Conservation (phyloP, 2,797 vertebrate species). For the Anabacerthia variegaticeps region DNA sequence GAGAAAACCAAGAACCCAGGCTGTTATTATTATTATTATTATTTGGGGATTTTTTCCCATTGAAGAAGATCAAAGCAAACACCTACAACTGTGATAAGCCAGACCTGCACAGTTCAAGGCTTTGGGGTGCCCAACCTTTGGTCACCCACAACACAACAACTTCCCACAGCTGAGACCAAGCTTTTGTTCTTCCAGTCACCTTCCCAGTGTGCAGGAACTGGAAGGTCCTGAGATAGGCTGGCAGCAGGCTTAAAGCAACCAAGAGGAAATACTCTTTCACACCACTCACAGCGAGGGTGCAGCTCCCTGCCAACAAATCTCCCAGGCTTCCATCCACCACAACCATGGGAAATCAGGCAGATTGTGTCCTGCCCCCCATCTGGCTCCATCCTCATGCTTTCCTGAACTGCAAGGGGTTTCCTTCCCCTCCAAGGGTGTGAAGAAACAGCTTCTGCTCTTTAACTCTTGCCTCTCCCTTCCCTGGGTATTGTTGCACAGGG, state of each 20-base stretch:
- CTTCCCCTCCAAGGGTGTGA: neutral
- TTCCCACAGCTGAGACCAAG: accelerated
- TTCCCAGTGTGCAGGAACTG: neutral
- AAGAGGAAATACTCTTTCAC: neutral
- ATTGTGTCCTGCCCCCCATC: neutral
- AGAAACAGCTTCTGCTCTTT: neutral
- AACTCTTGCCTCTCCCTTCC: neutral
- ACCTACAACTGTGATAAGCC: neutral
- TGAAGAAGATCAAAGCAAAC: neutral
- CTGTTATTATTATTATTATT: neutral
- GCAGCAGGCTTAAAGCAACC: neutral
- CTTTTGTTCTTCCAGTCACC: neutral
- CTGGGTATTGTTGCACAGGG: accelerated
- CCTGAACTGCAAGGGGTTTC: neutral
- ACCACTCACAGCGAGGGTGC: neutral
- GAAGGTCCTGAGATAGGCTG: neutral
- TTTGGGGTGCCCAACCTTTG: neutral
- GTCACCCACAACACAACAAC: neutral
- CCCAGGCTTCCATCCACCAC: accelerated
- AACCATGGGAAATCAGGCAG: neutral
- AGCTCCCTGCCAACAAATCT: neutral
- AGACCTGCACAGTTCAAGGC: neutral
- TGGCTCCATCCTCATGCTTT: neutral
- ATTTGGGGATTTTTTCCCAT: neutral
- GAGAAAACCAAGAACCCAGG: neutral